phyloP scores from a whole-genome alignment of 2,113 vertebrate species.

The Channa maculata region DNA sequence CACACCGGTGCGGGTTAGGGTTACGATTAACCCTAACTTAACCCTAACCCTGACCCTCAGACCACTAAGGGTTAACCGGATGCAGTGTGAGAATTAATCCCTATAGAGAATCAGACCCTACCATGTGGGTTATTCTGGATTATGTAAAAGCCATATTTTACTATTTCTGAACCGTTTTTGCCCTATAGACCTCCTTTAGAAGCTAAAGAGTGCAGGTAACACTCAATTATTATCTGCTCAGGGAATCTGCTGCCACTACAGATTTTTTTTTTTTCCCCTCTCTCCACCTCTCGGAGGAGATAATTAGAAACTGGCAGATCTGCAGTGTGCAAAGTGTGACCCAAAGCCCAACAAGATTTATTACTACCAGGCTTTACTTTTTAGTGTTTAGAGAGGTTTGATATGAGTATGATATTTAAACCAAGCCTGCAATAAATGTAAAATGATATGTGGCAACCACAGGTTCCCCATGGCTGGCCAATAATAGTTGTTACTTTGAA shows the following conservation, averaged over 20 bases:
- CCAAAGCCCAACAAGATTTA: slow-evolving; percentile 51
- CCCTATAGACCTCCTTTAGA: slow-evolving; percentile 16
- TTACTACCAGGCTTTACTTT: slow-evolving; percentile 33
- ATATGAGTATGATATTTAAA: slow-evolving; percentile 30
- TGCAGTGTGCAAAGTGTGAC: slow-evolving; percentile 52
- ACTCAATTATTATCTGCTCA: slow-evolving; percentile 25
- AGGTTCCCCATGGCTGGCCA: slow-evolving; percentile 1
- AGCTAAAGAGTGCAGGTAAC: slow-evolving; percentile 44
- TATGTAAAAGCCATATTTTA: slow-evolving; percentile 22
- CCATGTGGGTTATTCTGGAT: neutral
- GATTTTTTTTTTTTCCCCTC: neutral
- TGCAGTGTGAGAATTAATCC: neutral
- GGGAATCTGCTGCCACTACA: slow-evolving; percentile 45
- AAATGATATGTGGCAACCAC: slow-evolving; percentile 32
- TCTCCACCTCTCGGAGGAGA: slow-evolving; percentile 47
- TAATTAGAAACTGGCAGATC: slow-evolving; percentile 63
- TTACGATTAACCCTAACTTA: no score
- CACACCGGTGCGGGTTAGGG: no score
- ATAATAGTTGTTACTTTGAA: slow-evolving; percentile 12
- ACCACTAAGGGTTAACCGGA: neutral
- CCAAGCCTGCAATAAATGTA: slow-evolving; percentile 35
- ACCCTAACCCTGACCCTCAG: no score
- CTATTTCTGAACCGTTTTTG: neutral
- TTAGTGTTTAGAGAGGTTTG: slow-evolving; percentile 32
- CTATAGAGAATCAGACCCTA: neutral